These are phyloP conservation scores for Spongilla lacustris DNA, from an alignment of 37 sponge, comb jelly and placozoan species.

Conservation along the genomic window DNA sequence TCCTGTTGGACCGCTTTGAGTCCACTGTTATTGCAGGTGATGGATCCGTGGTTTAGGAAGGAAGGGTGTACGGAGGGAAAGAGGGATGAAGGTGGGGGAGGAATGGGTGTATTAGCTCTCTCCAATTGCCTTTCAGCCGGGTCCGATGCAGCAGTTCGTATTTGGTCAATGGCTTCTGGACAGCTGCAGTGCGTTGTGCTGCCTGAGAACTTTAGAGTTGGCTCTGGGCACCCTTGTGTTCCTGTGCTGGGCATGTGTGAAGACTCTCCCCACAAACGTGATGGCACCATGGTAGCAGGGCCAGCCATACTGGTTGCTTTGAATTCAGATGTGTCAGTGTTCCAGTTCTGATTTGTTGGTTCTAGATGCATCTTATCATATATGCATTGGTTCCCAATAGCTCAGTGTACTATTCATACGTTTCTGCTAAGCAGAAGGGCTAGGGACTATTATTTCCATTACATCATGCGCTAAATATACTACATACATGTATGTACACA, in stretches of 20 bases:
- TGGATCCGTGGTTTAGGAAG: neutral
- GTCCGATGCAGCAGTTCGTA: neutral
- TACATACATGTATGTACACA: too few species aligned
- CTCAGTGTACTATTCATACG: too few species aligned
- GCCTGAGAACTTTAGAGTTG: neutral
- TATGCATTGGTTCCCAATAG: too few species aligned
- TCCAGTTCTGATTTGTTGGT: neutral
- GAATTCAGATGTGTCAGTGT: neutral
- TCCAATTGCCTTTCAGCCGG: neutral
- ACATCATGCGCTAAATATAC: too few species aligned
- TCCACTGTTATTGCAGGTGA: constrained; percentile 35
- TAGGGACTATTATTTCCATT: too few species aligned
- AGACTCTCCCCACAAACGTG: neutral
- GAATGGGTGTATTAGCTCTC: neutral
- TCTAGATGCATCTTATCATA: neutral
- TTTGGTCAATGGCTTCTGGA: neutral
- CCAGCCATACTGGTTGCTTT: neutral
- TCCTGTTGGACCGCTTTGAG: constrained; percentile 23
- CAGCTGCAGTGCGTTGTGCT: neutral
- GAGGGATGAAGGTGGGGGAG: neutral
- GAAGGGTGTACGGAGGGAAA: neutral
- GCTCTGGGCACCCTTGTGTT: neutral
- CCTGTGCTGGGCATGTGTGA: neutral
- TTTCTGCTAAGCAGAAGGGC: too few species aligned
- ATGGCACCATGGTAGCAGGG: neutral